phyloP scores from a whole-genome alignment of 2,888 invertebrate species.

The Cataglyphis altisquamis region DNA sequence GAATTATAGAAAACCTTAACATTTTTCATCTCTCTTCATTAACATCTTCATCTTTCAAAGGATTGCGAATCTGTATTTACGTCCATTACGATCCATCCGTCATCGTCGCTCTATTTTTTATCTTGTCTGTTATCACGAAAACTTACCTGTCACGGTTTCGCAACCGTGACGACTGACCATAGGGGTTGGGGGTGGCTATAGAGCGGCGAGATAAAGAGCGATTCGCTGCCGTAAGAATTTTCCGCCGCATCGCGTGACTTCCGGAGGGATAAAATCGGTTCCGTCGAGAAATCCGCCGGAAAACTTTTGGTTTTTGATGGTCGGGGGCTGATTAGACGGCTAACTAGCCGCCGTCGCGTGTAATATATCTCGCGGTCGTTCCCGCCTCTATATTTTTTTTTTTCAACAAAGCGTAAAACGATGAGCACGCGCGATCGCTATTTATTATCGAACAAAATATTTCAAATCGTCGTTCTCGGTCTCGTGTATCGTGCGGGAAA shows the following conservation, averaged over 20 bases:
- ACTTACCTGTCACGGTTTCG: slow-evolving; percentile 36
- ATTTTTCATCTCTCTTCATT: not conserved
- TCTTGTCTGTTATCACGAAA: slow-evolving; percentile 42
- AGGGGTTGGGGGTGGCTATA: not conserved
- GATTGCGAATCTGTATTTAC: not conserved
- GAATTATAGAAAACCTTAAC: not conserved
- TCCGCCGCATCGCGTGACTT: slow-evolving; percentile 62
- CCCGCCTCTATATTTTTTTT: not conserved
- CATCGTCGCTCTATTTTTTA: slow-evolving; percentile 61
- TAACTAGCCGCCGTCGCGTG: slow-evolving; percentile 27
- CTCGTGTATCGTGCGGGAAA: not conserved
- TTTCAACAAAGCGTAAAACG: slow-evolving; percentile 20
- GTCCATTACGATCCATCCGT: slow-evolving; percentile 62
- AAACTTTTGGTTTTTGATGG: slow-evolving; percentile 30
- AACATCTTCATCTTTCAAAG: slow-evolving; percentile 2
- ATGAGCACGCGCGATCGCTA: not conserved
- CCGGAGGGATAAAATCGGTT: slow-evolving; percentile 59
- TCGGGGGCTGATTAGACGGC: slow-evolving; percentile 14
- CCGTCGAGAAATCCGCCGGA: slow-evolving; percentile 51
- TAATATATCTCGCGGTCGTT: slow-evolving; percentile 20
- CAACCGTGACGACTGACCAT: slow-evolving; percentile 16
- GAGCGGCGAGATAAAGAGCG: slow-evolving; percentile 3
- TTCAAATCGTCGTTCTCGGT: not conserved
- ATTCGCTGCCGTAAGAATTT: slow-evolving; percentile 37
- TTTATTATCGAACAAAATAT: slow-evolving; percentile 27